Conservation (phyloP, 2,888 invertebrate genomes). For the Rapana venosa region DNA sequence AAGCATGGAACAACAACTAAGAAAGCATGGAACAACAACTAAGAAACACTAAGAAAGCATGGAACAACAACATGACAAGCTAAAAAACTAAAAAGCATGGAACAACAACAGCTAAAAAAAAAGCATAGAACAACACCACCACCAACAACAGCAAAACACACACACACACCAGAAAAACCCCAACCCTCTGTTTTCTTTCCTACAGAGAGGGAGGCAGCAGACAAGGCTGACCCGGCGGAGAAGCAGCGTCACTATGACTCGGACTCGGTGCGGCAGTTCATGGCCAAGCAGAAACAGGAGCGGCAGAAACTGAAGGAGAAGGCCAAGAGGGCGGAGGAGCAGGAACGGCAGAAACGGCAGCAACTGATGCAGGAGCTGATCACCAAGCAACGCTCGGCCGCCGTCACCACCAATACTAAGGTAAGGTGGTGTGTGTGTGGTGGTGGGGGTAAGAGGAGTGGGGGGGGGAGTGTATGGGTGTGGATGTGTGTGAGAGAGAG, state of each 20-base stretch:
- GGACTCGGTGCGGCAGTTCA: constrained; percentile 81
- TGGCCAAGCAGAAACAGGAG: constrained; percentile 81
- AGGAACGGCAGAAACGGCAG: constrained; percentile 58
- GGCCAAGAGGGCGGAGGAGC: constrained; percentile 68
- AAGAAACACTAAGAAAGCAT: no score
- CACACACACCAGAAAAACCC: no score
- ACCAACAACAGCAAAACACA: no score
- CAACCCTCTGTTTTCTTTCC: not conserved
- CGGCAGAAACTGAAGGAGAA: constrained; percentile 78
- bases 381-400: constrained; percentile 61
- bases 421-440: not conserved
- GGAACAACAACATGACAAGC: no score
- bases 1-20: no score
- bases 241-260: constrained; percentile 83
- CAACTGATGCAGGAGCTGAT: constrained; percentile 62
- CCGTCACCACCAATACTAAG: not conserved
- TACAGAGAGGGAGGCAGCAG: constrained; percentile 61
- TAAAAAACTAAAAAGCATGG: no score
- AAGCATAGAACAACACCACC: no score
- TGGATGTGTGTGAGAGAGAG: not conserved
- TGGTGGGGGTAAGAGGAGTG: not conserved
- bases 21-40: no score
- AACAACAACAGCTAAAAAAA: no score
- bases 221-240: constrained; percentile 56
- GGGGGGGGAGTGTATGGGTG: not conserved